Evolutionary conservation across 2,113 vertebrate species (phyloP).

Genomic region (Eptesicus fuscus): DNA sequence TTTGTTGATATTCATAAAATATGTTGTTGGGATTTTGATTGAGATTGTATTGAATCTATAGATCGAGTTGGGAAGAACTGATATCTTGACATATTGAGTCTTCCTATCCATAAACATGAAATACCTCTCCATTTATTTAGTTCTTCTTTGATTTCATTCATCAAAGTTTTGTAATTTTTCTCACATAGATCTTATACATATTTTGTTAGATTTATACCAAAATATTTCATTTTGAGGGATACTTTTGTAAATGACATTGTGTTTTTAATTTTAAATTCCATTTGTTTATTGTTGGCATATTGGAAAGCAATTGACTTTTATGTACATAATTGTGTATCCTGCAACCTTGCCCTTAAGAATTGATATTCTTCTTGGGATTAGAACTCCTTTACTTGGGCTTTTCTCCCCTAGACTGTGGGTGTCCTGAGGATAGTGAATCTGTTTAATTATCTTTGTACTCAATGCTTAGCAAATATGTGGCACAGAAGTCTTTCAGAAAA

Average conservation of each 20-base stretch:
- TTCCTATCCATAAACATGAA: background rate
- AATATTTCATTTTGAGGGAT: background rate
- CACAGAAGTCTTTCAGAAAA: background rate
- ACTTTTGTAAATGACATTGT: background rate
- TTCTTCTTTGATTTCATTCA: conserved; percentile 6
- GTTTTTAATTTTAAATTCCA: background rate
- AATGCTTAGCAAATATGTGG: background rate
- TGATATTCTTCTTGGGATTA: background rate
- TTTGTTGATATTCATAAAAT: background rate
- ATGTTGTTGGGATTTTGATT: background rate
- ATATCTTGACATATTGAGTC: background rate
- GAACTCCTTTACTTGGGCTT: background rate
- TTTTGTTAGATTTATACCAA: background rate
- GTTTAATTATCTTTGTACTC: background rate
- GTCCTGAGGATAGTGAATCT: background rate
- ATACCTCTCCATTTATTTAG: background rate
- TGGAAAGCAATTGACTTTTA: background rate
- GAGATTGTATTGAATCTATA: background rate
- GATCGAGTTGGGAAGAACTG: background rate
- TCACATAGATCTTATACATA: background rate
- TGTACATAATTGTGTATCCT: background rate
- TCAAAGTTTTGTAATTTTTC: background rate
- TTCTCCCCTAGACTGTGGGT: background rate
- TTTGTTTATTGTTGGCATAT: background rate
- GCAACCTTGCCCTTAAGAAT: background rate